Base-by-base conservation (phyloP, 2,113 vertebrate species). In the Alligator mississippiensis region DNA sequence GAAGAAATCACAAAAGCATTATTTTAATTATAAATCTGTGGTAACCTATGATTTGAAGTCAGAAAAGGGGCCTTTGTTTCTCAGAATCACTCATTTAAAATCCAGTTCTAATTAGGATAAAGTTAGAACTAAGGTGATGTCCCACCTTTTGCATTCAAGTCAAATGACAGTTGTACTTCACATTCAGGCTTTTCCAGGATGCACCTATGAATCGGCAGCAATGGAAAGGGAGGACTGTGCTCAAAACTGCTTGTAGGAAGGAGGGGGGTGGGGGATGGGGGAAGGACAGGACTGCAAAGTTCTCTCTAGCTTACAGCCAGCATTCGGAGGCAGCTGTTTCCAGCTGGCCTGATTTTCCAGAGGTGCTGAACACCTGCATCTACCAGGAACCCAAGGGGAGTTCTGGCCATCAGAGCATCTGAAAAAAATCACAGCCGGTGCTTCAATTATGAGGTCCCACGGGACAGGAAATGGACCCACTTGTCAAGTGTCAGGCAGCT, bases 241-340 rank as follows among this genome's bases (percentile, higher is more conserved):
- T 66, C 62, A 87, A 74, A 93, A 82, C 22, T 84, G 78, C 70
- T 68, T 83, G 92, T 60, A 89, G 82, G 85, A 70, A 11, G 68
- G 19, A 60, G 28, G 34, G 19, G 68, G 34, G 21, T 72, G 68
- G 47, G 47, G 11, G 4, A 34, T 74, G 19, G 8, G 34, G 9
- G 16, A 47, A 72, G 70, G 34, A 74, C 19, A 24, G 6, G 30
- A 47, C n/a, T 38, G 18, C 11, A 9, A 12, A 74, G 19, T 21
- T 34, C 11, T 34, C 15, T 62, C n/a, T 80, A 19, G 34, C 62
- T 38, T 47, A 17, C 34, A 62, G 3, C 11, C 24, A 15, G 17
- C 60, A 19, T 63, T 28, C 47, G 22, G 13, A 54, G 21, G 61
- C 25, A 80, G 25, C 24, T 47, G 30, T 61, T 80, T 63, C 15